Evolutionary conservation across 2,888 invertebrate genomes (phyloP).

Genomic region (Subacronicta megacephala): DNA sequence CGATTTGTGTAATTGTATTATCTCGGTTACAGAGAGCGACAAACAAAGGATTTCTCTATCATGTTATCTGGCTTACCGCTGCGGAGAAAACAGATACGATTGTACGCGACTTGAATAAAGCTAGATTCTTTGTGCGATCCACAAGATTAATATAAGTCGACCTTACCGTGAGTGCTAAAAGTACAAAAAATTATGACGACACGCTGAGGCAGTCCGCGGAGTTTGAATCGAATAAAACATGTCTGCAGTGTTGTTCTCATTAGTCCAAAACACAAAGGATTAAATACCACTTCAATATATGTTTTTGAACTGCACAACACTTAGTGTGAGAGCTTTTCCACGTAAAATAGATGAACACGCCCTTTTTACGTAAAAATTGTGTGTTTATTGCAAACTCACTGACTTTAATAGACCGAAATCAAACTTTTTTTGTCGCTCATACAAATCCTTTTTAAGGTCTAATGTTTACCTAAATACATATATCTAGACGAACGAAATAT

Average conservation of each 20-base stretch:
- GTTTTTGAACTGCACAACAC: slow-evolving; percentile 38
- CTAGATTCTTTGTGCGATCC: slow-evolving; percentile 53
- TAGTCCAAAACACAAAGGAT: slow-evolving; percentile 55
- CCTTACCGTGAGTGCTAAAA: slow-evolving; percentile 60
- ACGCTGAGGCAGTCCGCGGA: slow-evolving; percentile 45
- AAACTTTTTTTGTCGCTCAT: slow-evolving; percentile 2
- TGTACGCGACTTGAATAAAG: slow-evolving; percentile 57
- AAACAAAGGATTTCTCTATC: slow-evolving; percentile 72
- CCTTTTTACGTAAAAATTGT: slow-evolving; percentile 11
- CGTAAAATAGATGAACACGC: slow-evolving; percentile 38
- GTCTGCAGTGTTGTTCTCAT: slow-evolving; percentile 45
- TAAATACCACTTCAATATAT: slow-evolving; percentile 46
- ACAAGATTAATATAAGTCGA: slow-evolving; percentile 54
- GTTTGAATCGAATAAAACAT: slow-evolving; percentile 65
- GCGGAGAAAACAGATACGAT: slow-evolving; percentile 63
- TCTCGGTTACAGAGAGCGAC: slow-evolving; percentile 50
- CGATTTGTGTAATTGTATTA: slow-evolving; percentile 60
- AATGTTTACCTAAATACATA: background rate
- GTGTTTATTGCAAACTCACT: slow-evolving; percentile 9
- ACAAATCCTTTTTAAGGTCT: background rate
- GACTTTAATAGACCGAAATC: slow-evolving; percentile 10
- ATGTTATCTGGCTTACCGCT: slow-evolving; percentile 67
- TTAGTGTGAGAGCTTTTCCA: slow-evolving; percentile 49
- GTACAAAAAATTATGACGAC: slow-evolving; percentile 64
- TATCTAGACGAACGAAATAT: background rate